These are phyloP conservation scores for Octodonta nipae DNA, from an alignment of 2,888 invertebrate species.

Conservation along the genomic window DNA sequence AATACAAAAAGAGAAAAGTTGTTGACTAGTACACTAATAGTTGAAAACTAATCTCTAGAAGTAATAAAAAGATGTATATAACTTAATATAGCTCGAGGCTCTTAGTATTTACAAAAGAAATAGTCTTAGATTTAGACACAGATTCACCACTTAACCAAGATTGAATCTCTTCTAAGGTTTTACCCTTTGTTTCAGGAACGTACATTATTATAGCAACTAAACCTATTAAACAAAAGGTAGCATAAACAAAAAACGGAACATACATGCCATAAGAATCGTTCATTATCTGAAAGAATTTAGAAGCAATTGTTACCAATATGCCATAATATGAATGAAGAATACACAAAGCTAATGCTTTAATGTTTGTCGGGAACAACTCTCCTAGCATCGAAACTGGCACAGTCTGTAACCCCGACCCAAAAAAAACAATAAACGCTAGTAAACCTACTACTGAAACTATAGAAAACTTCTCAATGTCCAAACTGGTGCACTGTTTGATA, in stretches of 20 bases:
- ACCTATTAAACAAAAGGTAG: slow-evolving; percentile 44
- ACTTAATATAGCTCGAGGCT: no score
- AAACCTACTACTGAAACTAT: slow-evolving; percentile 21
- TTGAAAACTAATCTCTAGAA: no score
- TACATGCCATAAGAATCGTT: slow-evolving; percentile 38
- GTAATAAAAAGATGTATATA: no score
- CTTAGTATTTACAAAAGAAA: no score
- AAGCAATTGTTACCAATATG: neutral
- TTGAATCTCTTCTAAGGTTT: slow-evolving; percentile 40
- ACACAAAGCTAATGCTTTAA: slow-evolving; percentile 42
- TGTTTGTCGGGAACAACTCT: slow-evolving; percentile 52
- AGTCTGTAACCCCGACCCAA: slow-evolving; percentile 55
- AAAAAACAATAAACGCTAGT: slow-evolving; percentile 28
- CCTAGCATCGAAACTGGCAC: slow-evolving; percentile 60
- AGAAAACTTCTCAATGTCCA: slow-evolving; percentile 19
- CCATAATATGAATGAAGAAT: slow-evolving; percentile 6
- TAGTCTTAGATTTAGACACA: no score
- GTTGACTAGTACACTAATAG: no score
- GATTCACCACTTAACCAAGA: slow-evolving; percentile 20
- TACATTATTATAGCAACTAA: slow-evolving; percentile 49
- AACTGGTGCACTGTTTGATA: slow-evolving; percentile 23
- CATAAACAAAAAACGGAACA: slow-evolving; percentile 55
- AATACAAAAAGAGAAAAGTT: no score
- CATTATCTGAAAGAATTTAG: slow-evolving; percentile 7
- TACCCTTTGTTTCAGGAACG: slow-evolving; percentile 57